Evolutionary conservation across 2,888 invertebrate genomes (phyloP), one percentile per base, ranked within the genome.

Genomic region (Sturmia bella): DNA sequence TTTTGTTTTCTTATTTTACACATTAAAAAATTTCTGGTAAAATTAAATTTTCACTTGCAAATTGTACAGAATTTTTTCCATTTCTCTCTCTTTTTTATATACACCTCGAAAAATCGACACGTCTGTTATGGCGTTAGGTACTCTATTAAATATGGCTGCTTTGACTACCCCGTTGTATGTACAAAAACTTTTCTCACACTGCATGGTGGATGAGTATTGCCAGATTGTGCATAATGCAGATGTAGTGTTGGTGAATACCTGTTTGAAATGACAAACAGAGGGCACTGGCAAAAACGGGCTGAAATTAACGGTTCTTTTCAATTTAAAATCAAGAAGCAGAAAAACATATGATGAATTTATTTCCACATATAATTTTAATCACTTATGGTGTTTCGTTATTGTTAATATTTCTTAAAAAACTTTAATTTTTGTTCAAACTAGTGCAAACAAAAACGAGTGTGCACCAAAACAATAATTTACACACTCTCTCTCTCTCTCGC

Each of bases 101-200:
- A 85, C 84, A 85, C 84, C 68, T 85, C 83, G 69, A 84, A 83
- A 85, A 85, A 85, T 84, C 83, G 79, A 70, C 82, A 76, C 83
- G 83, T 79, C 81, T 77, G 24, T 68, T 66, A 52, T 43, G 45
- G 59, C 73, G 73, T 45, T 69, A 19, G 48, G 17, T 66, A 24
- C 72, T 59, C 57, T 72, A 84, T 83, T 66, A 83, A 84, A 84
- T 61, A 84, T 84, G 84, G 84, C 84, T 73, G 83, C 75, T 61
- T 61, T 17, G 7, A 24, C 52, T 39, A 19, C 48, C 68, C 59
- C 32, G 63, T 78, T 81, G 72, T 75, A 57, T 69, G 56, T 69
- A 69, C 32, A 32, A 7, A 27, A 57, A 59, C 24, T 78, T 80
- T 83, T 84, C 81, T 84, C 83, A 83, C 80, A 85, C 80, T 85